A percentile compares a stretch with the other conserved stretches of the same genome.
phyloP scores from a whole-genome alignment of 2,113 vertebrate genomes.

The Turdus rufiventris region DNA sequence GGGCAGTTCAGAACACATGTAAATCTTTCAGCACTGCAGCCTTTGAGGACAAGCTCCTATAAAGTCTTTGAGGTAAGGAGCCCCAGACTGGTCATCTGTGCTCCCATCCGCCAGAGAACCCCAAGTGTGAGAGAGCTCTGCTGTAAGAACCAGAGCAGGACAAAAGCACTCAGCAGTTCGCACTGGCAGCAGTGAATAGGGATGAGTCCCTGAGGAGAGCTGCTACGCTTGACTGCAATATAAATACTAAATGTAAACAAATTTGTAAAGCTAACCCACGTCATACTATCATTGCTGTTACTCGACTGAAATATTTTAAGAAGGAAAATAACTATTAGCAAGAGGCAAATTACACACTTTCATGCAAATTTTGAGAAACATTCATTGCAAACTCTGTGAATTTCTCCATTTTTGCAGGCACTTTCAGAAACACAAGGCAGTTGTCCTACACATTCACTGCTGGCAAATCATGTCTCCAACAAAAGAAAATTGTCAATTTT shows the following conservation, averaged over 20 bases:
- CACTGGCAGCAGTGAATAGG: neutral
- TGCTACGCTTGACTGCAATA: constrained; percentile 9
- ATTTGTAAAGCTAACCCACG: constrained; percentile 23
- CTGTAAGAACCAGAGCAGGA: neutral
- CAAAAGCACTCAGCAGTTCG: neutral
- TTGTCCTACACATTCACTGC: neutral
- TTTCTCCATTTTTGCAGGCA: neutral
- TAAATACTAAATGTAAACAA: constrained; percentile 59
- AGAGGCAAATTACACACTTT: constrained; percentile 23
- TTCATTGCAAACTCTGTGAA: neutral
- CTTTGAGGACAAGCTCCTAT: neutral
- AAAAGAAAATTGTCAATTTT: neutral
- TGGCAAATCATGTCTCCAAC: neutral
- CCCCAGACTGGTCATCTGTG: neutral
- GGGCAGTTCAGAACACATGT: neutral
- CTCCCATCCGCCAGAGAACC: neutral
- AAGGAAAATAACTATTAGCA: constrained; percentile 50
- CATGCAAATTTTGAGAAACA: constrained; percentile 34
- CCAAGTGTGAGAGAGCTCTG: neutral
- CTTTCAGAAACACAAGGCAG: neutral
- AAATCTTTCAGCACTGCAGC: neutral
- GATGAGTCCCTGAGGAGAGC: constrained; percentile 29
- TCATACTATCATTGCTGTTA: constrained; percentile 25
- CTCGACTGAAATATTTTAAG: constrained; percentile 17
- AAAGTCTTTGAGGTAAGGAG: neutral